Evolutionary conservation across 2,113 vertebrate genomes (phyloP).

Genomic region (Bujurquina vittata): DNA sequence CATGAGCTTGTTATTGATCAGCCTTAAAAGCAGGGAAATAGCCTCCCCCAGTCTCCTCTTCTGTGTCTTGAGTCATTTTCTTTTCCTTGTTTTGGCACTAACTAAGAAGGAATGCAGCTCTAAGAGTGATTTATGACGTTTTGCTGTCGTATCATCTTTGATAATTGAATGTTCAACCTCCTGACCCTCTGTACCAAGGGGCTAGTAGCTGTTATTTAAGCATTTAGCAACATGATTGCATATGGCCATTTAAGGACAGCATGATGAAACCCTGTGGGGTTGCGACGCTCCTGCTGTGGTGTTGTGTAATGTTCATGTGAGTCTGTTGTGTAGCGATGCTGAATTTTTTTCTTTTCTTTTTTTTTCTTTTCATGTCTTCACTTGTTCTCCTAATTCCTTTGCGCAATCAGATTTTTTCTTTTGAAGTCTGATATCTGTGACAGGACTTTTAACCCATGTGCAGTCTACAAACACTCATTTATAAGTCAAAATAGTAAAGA

Average conservation of each 20-base stretch:
- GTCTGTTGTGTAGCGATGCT: conserved; percentile 16
- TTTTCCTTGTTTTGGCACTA: conserved; percentile 10
- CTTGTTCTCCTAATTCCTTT: conserved; percentile 37
- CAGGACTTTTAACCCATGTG: background rate
- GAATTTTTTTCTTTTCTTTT: background rate
- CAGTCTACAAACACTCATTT: background rate
- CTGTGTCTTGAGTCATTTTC: conserved; percentile 35
- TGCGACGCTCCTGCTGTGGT: background rate
- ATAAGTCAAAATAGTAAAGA: background rate
- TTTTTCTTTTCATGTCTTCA: conserved; percentile 45
- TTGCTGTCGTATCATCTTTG: conserved; percentile 23
- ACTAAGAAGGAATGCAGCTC: conserved; percentile 38
- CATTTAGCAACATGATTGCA: conserved; percentile 29
- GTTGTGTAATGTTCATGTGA: conserved; percentile 56
- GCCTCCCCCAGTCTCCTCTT: conserved; percentile 27
- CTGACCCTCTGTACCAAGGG: conserved; percentile 34
- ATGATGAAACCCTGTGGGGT: conserved; percentile 28
- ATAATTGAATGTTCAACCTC: background rate
- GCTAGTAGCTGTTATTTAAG: conserved; percentile 31
- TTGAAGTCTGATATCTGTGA: conserved; percentile 31
- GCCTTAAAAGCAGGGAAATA: conserved; percentile 56
- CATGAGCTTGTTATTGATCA: conserved; percentile 65
- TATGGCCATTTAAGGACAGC: conserved; percentile 12
- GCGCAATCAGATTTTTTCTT: conserved; percentile 10
- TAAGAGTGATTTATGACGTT: conserved; percentile 13